These are phyloP conservation scores for Cynodonichthys magdalenae DNA, from an alignment of 2,797 vertebrate species.

Conservation along the genomic window DNA sequence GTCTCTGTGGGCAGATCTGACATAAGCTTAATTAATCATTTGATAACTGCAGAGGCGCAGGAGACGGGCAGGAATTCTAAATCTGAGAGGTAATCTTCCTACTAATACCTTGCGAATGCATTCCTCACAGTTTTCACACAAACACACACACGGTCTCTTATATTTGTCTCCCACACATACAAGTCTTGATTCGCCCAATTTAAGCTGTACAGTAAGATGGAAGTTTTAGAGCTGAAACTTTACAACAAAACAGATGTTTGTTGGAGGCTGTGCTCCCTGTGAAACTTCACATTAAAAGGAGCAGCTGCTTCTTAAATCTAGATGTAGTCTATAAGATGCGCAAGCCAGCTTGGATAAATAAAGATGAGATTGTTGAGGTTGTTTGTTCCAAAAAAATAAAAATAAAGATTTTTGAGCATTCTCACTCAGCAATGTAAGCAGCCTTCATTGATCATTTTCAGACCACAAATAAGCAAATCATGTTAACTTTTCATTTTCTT, in stretches of 20 bases:
- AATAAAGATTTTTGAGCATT: not conserved
- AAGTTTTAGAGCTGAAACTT: slow-evolving; percentile 22
- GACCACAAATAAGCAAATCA: too few species aligned
- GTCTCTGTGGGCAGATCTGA: slow-evolving; percentile 52
- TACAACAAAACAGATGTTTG: slow-evolving; percentile 50
- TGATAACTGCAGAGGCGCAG: slow-evolving; percentile 60
- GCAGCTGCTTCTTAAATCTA: slow-evolving; percentile 17
- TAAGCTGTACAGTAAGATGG: slow-evolving; percentile 23
- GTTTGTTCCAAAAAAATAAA: not conserved
- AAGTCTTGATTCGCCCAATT: slow-evolving; percentile 21
- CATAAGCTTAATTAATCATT: slow-evolving; percentile 70
- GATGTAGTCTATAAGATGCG: slow-evolving; percentile 14
- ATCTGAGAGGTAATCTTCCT: slow-evolving; percentile 40
- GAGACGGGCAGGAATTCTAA: slow-evolving; percentile 51
- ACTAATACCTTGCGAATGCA: slow-evolving; percentile 36
- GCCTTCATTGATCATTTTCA: not conserved
- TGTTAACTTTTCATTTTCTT: too few species aligned
- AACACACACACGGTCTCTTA: not conserved
- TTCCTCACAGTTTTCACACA: slow-evolving; percentile 33
- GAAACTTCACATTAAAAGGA: slow-evolving; percentile 15
- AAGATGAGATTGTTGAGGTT: slow-evolving; percentile 2
- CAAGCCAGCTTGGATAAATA: slow-evolving; percentile 9
- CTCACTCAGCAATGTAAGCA: not conserved
- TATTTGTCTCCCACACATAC: slow-evolving; percentile 3
- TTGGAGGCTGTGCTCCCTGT: slow-evolving; percentile 14